Base-by-base conservation (phyloP, 1,140 invertebrate genomes). In the Chelonus insularis region DNA sequence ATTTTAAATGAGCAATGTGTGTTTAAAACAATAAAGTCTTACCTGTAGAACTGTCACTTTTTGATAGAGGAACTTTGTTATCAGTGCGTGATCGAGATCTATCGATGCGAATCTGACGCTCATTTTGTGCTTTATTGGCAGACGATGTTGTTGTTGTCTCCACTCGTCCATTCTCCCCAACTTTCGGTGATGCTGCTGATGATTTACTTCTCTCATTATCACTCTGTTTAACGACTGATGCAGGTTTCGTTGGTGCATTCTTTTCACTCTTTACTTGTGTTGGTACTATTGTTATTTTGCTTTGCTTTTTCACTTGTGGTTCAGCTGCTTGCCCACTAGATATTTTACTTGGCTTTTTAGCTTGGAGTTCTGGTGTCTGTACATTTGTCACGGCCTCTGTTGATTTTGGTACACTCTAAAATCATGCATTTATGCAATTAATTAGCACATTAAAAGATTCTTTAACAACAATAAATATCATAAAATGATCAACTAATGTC, bases 281-380 rank as follows among this genome's bases (percentile, higher is more conserved):
- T 7, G 81, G 81, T 57, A 80, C 74, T 68, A 83, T 83, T 36
- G 76, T 82, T 63, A 83, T 78, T 74, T 84, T 83, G 65, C 76
- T 84, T 54, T 78, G 77, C 64, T 82, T 83, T 4, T 78, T 70
- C 0, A 63, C 29, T 23, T 68, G 65, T 4, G 25, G 25, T 29
- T 29, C 25, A 7, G 25, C 25, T 29, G 25, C 3, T 7, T 29
- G 25, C n/a, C n/a, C n/a, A n/a, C n/a, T n/a, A n/a, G 74, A n/a
- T n/a, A n/a, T n/a, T n/a, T n/a, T n/a, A 34, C 62, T 63, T 29
- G 66, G 68, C 37, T 39, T 39, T 39, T 39, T 39, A 18, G 14
- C 11, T 23, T 67, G 56, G 16, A 65, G 58, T 37, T 11, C 57
- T 9, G 69, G 39, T 18, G 64, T 25, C 25, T 66, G 32, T 36